Percentiles rank a stretch among this genome's conserved stretches.
Conservation (phyloP, 2,888 invertebrate genomes). For the Tanypteryx hageni region DNA sequence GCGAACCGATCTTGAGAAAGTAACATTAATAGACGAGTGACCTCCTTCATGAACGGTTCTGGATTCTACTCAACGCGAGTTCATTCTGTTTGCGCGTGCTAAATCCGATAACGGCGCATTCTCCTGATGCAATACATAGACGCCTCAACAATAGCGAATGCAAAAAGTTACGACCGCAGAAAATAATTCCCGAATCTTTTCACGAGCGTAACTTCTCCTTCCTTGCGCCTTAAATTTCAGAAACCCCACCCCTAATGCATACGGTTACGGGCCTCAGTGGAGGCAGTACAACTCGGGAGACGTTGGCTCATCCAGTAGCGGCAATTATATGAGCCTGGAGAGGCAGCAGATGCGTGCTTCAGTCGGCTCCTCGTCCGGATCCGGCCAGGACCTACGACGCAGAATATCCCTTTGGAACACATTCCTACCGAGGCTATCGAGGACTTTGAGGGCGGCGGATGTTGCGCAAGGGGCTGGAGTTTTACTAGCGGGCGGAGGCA, state of each 20-base stretch:
- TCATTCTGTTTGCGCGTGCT: too few relatives aligned
- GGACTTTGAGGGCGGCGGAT: background rate
- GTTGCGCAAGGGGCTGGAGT: background rate
- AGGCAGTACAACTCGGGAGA: slow-evolving; percentile 76
- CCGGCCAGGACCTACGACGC: slow-evolving; percentile 9
- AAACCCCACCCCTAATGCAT: slow-evolving; percentile 78
- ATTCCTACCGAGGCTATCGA: slow-evolving; percentile 69
- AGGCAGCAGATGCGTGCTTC: slow-evolving; percentile 65
- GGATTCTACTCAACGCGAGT: too few relatives aligned
- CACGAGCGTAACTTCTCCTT: background rate
- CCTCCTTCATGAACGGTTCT: too few relatives aligned
- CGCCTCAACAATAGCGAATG: too few relatives aligned
- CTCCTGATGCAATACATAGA: too few relatives aligned
- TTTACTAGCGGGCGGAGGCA: background rate
- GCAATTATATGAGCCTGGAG: slow-evolving; percentile 69
- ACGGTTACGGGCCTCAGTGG: slow-evolving; percentile 77
- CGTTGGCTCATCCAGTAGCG: background rate
- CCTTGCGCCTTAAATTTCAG: slow-evolving; percentile 71
- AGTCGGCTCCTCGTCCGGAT: slow-evolving; percentile 4
- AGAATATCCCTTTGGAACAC: slow-evolving; percentile 70
- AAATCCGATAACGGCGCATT: background rate
- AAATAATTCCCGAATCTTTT: too few relatives aligned
- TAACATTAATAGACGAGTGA: too few relatives aligned
- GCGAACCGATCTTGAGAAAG: too few relatives aligned
- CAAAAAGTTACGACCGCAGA: too few relatives aligned